These are phyloP conservation scores for Abrostola triplasia DNA, from an alignment of 2,888 invertebrate genomes.

Conservation along the genomic window DNA sequence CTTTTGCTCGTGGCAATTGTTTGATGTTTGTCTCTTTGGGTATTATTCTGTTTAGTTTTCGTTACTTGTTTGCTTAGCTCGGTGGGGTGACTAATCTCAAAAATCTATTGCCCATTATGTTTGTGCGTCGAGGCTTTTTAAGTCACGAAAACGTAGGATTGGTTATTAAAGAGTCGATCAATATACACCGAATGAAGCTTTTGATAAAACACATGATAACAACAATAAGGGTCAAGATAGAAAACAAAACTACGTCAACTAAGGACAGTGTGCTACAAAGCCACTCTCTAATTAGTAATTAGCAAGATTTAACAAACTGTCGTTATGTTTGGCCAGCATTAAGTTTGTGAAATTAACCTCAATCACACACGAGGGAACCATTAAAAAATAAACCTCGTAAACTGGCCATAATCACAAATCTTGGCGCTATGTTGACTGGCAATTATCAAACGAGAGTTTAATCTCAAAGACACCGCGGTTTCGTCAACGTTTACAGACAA, in stretches of 20 bases:
- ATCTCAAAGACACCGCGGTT: conserved; percentile 84
- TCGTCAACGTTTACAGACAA: conserved; percentile 76
- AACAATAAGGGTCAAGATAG: no score
- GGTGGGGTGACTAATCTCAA: conserved; percentile 52
- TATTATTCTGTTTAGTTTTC: conserved; percentile 56
- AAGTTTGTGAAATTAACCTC: conserved; percentile 57
- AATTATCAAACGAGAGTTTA: conserved; percentile 82
- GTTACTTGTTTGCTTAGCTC: conserved; percentile 46
- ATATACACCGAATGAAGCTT: no score
- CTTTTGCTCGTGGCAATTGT: conserved; percentile 75
- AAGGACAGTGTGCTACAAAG: conserved; percentile 9
- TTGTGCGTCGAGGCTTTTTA: conserved; percentile 22
- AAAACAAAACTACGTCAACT: no score
- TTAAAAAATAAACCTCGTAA: conserved; percentile 63
- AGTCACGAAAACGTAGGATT: background rate
- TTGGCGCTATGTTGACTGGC: conserved; percentile 77
- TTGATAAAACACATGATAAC: no score
- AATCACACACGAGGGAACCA: conserved; percentile 61
- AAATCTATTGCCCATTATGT: conserved; percentile 43
- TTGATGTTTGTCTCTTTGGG: conserved; percentile 58
- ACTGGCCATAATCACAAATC: conserved; percentile 79
- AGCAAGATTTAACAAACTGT: conserved; percentile 29
- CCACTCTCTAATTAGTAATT: conserved; percentile 37
- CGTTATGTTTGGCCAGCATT: conserved; percentile 48
- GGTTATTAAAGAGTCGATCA: no score